Percentiles rank a stretch among this genome's conserved stretches.
These are phyloP conservation scores for Phalacrocorax carbo DNA, from an alignment of 2,113 vertebrate species.

Conservation along the genomic window DNA sequence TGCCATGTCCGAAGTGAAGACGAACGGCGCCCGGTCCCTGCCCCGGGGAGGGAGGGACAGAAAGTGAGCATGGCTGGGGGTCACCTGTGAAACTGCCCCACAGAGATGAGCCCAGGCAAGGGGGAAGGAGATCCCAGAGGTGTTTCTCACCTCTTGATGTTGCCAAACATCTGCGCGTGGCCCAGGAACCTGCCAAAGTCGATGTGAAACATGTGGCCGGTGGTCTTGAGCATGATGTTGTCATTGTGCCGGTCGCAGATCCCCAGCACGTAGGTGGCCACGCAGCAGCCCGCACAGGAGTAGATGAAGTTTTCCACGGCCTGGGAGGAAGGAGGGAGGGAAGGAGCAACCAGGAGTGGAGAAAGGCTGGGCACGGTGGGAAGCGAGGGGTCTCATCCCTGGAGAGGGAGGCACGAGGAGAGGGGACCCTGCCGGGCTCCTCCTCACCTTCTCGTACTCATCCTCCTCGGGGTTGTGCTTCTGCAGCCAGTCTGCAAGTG, in stretches of 20 bases:
- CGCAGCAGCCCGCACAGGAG: conserved; percentile 95
- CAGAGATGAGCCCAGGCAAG: not conserved
- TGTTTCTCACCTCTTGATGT: conserved; percentile 90
- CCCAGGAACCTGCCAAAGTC: conserved; percentile 97
- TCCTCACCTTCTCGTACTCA: conserved; percentile 91
- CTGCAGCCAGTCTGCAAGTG: conserved; percentile 93
- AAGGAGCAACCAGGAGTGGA: not conserved
- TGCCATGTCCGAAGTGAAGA: conserved; percentile 98
- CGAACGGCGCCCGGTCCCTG: conserved; percentile 95
- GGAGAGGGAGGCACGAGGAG: fast-evolving
- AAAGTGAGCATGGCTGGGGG: not conserved
- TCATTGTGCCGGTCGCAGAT: conserved; percentile 98
- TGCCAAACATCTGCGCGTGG: conserved; percentile 97
- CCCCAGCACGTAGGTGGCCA: conserved; percentile 95
- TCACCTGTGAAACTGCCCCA: fast-evolving
- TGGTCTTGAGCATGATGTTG: conserved; percentile 99
- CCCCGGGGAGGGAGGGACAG: not conserved
- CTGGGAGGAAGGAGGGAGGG: conserved; percentile 57
- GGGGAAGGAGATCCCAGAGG: not conserved
- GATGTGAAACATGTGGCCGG: conserved; percentile 98
- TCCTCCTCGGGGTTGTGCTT: conserved; percentile 94
- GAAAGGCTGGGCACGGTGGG: fast-evolving
- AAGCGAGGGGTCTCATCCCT: fast-evolving
- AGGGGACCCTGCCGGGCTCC: too few species aligned
- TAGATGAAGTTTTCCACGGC: conserved; percentile 99